Base-by-base conservation (phyloP, 2,888 invertebrate species). In the Nemapogon koenigi region DNA sequence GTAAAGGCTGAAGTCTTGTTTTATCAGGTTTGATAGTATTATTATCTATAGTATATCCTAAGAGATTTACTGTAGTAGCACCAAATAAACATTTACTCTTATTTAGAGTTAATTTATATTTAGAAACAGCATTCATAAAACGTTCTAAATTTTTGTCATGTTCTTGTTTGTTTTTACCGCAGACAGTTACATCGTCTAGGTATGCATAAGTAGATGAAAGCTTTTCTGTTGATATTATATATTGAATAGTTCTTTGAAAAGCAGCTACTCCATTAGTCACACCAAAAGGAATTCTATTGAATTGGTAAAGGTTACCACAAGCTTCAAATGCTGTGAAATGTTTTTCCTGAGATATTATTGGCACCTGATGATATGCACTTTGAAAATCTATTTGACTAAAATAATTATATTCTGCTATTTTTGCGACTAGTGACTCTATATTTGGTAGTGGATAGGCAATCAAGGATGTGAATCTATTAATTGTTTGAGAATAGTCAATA, bases 281-380 rank as follows among this genome's bases (percentile, higher is more conserved):
- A 6, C 35, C 35, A 35, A 18, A 35, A 7, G 35, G 35, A 4
- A 35, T 26, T 4, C 35, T 10, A 16, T 16, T 26, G 15, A 35
- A 35, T 26, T 35, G 35, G 11, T 35, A 35, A 3, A 2, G 8
- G 10, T 8, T 15, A 3, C 35, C 35, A 15, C 15, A 13, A 13
- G 35, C 35, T n/a, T 35, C 35, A 27, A 35, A 35, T 2, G 35
- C 35, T 3, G 35, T 35, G n/a, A 26, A 35, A 11, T 8, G 2
- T 13, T 18, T 3, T 25, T 35, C 18, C 3, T 26, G 2, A 4
- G 14, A 8, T 16, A 22, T 7, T 14, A 35, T 35, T 13, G 35
- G 35, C 2, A 35, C 26, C 26, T 26, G 35, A 11, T 35, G 22
- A 35, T 26, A 15, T 7, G 3, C 10, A 16, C 18, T 26, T 14